Evolutionary conservation across 2,113 vertebrate species (phyloP).

Genomic region (Platichthys stellatus): DNA sequence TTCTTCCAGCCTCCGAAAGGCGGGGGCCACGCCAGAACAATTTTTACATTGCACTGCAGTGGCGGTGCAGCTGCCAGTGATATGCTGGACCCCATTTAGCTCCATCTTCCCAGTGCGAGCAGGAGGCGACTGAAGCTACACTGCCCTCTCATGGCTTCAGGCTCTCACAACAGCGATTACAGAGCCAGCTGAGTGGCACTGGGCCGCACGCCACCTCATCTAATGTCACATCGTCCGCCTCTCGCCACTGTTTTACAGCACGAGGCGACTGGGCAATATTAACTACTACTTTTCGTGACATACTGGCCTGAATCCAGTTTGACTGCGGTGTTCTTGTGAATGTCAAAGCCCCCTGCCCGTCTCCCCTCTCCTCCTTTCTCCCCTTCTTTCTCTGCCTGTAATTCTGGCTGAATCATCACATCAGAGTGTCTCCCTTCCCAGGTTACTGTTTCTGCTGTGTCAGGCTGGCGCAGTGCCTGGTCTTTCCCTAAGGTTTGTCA

Average conservation of each 20-base stretch:
- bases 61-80: constrained; percentile 62
- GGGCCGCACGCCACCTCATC: constrained; percentile 43
- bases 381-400: constrained; percentile 40
- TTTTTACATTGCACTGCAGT: constrained; percentile 59
- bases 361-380: neutral
- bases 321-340: constrained; percentile 71
- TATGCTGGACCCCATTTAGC: constrained; percentile 66
- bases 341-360: constrained; percentile 62
- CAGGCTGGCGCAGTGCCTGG: constrained; percentile 75
- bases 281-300: constrained; percentile 64
- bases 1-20: neutral
- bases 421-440: constrained; percentile 78
- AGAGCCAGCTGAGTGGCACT: constrained; percentile 31
- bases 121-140: constrained; percentile 46
- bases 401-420: constrained; percentile 81
- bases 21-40: neutral
- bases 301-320: constrained; percentile 54
- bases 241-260: constrained; percentile 60
- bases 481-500: constrained; percentile 75
- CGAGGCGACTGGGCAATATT: constrained; percentile 59
- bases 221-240: constrained; percentile 57
- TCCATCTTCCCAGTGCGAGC: constrained; percentile 48
- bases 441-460: constrained; percentile 82
- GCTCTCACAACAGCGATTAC: constrained; percentile 41
- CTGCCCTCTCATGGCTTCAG: constrained; percentile 70